Base-by-base conservation (phyloP, 1,140 invertebrate species). In the Lordiphosa stackelbergi region DNA sequence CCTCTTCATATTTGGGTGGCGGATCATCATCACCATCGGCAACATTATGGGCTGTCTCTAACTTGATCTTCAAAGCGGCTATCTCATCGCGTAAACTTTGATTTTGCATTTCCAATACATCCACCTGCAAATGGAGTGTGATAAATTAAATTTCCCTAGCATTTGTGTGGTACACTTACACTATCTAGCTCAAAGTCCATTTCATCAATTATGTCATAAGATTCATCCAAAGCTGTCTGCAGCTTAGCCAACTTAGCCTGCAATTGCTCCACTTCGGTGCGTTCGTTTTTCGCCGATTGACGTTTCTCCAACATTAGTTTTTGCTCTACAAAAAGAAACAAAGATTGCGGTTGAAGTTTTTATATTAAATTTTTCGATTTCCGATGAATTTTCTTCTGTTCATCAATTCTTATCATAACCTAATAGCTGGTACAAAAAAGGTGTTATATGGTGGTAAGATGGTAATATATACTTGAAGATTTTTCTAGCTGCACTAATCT, bases 131-230 rank as follows among this genome's bases (percentile, higher is more conserved):
- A 43, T 34, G 3, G 8, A 0, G 1, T 0, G 0, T 0, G 1
- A 10, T 41, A 0, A 35, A 24, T 48, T 10, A n/a, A 10, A 19
- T 35, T 0, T 16, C 9, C 0, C 6, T 3, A 0, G 0, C 8
- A 12, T 8, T 2, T 24, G 3, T 16, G 19, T 2, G 2, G 7
- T 31, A 5, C 36, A 43, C 61, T 47, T 63, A 87, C 85, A 45
- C 85, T 87, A 5, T 87, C 85, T 40, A 87, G 42, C 43, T 87
- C 85, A 51, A 87, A 87, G 41, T 87, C 85, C 71, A 87, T 83
- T 69, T 77, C 85, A 53, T 87, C 85, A 24, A 87, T 87, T 12
- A 87, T 87, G 34, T 87, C 85, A 8, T 85, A 85, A 4, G 85
- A 78, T 43, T 87, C 81, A 48, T 84, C 78, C n/a, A 87, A 13